phyloP scores from a whole-genome alignment of 2,113 vertebrate species.

The Megaceryle maxima region DNA sequence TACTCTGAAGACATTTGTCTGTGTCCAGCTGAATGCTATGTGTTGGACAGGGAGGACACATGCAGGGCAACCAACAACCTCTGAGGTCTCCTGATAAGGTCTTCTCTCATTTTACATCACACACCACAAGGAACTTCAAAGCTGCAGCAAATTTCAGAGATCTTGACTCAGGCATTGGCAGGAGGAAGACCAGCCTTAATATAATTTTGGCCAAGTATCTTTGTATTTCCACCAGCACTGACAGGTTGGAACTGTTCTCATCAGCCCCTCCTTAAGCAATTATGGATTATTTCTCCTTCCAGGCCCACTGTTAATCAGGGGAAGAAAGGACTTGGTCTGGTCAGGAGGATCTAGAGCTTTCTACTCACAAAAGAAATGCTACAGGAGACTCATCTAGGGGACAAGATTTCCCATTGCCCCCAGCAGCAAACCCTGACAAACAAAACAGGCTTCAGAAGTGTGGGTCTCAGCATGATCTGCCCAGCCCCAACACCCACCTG shows the following conservation, averaged over 20 bases:
- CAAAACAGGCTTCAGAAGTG: neutral
- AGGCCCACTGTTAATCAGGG: neutral
- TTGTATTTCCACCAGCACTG: neutral
- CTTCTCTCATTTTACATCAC: neutral
- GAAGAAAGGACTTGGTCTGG: neutral
- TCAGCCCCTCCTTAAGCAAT: neutral
- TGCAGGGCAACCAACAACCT: neutral
- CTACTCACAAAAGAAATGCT: neutral
- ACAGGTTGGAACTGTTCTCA: neutral
- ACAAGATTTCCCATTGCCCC: neutral
- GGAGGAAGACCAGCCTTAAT: neutral
- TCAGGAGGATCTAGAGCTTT: neutral
- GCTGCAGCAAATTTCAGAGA: neutral
- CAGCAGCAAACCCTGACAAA: rapidly evolving
- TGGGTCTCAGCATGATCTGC: neutral
- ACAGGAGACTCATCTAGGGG: neutral
- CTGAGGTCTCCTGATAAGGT: neutral
- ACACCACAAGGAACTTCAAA: neutral
- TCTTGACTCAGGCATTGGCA: neutral
- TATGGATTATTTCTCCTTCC: neutral
- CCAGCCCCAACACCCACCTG: neutral
- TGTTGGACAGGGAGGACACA: neutral
- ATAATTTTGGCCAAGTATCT: neutral
- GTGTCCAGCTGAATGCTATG: neutral
- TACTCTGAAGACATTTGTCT: neutral